Percentiles rank a stretch among this genome's conserved stretches.
Conservation (phyloP, 2,888 invertebrate genomes). For the Caenorhabditis becei region DNA sequence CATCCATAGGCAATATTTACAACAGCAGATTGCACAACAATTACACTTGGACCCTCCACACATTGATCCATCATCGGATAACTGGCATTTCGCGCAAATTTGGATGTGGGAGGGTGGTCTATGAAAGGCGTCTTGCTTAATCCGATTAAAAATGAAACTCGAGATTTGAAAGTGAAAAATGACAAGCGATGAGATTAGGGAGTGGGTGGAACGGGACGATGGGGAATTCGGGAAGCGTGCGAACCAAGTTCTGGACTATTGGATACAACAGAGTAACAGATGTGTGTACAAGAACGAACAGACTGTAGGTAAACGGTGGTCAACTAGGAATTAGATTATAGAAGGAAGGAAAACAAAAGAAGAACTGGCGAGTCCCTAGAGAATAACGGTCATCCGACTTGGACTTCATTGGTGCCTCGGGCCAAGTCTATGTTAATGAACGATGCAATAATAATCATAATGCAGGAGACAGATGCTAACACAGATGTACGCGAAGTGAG, state of each 20-base stretch:
- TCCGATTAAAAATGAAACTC: constrained; percentile 60
- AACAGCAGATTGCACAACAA: constrained; percentile 62
- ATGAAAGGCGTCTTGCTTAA: constrained; percentile 29
- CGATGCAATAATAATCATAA: constrained; percentile 60
- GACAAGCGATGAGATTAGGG: constrained; percentile 30
- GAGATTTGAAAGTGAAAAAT: constrained; percentile 35
- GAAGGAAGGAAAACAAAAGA: constrained; percentile 21
- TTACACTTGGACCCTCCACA: constrained; percentile 23
- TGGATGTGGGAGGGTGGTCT: constrained; percentile 1
- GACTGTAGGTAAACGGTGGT: constrained; percentile 35
- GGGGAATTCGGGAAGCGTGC: constrained; percentile 17
- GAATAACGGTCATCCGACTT: constrained; percentile 25
- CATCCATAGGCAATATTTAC: constrained; percentile 42
- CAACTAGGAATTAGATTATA: constrained; percentile 34
- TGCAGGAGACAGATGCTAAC: constrained; percentile 62
- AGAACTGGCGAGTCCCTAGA: constrained; percentile 32
- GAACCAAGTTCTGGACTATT: constrained; percentile 20
- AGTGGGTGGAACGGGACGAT: not conserved
- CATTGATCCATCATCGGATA: constrained; percentile 53
- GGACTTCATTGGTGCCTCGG: constrained; percentile 2
- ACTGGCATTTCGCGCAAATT: constrained; percentile 34
- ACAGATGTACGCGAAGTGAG: constrained; percentile 55
- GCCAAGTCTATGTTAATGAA: constrained; percentile 58
- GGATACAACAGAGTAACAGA: constrained; percentile 30
- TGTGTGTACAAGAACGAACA: constrained; percentile 9